Evolutionary conservation across 1,140 invertebrate genomes (phyloP), one percentile per base, ranked within the genome.

Genomic region (Bombus sibiricus): DNA sequence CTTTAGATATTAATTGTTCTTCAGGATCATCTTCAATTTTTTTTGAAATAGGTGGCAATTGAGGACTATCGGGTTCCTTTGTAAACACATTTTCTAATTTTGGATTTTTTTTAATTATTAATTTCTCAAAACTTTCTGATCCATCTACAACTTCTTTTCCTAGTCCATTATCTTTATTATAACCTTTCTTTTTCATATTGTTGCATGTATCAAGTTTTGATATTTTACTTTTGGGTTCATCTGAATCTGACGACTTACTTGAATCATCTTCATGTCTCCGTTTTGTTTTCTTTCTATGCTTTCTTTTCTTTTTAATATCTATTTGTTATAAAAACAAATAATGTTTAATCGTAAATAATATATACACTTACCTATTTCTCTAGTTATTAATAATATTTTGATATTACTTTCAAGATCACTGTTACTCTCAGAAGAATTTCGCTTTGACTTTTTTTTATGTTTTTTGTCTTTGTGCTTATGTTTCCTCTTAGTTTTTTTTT

Each of bases 281-380:
- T 89, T 95, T 95, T 8, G 92, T 93, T 75, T 96, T 96, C 85
- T 96, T 96, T 93, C 95, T 96, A 77, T 95, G 96, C 89, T 96
- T 97, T 89, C 96, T 96, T 78, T 95, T 95, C 89, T 96, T 96
- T 88, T 94, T 96, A 39, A 89, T 88, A 85, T 91, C 94, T 92
- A 47, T 62, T 83, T 37, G 57, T 88, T 47, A 80, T 9, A 72
- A 76, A 83, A 80, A 66, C 37, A 68, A 71, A 85, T 77, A 64
- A 69, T 64, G 69, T 73, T 75, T 78, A 75, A 79, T 69, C 66
- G 37, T 72, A 66, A 66, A 25, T 37, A 37, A 62, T 47, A 62
- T 62, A 37, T 2, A 62, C 3, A 39, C 41, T 22, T 62, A 53
- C 43, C 9, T 71, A 43, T 15, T 43, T 78, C 78, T 57, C 0